Base-by-base conservation (phyloP, 2,888 invertebrate genomes). In the Eudemis profundana region DNA sequence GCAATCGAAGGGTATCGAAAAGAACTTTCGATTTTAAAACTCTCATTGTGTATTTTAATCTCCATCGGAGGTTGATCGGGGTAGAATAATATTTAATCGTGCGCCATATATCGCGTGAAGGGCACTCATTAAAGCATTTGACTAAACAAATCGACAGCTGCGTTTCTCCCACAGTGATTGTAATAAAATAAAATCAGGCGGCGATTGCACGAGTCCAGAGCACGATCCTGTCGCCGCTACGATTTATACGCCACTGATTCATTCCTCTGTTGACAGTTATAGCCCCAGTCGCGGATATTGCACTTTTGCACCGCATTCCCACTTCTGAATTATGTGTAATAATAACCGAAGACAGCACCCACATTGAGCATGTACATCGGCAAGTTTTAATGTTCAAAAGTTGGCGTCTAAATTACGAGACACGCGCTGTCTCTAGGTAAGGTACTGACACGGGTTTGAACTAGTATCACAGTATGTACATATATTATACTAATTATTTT, bases 161-260 rank as follows among this genome's bases (percentile, higher is more conserved):
- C 75, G 56, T 65, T 63, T 82, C 79, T 78, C 75, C 71, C 75
- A 73, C 77, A 76, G 74, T 76, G 79, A 79, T 82, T 77, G 79
- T 79, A 81, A 84, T 85, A 85, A 86, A 87, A 87, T 85, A 83
- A 87, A 86, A 87, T 83, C 84, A 82, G 81, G 75, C 75, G 76
- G 74, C 82, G 79, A 84, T 82, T 80, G 83, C 79, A 74, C 73
- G 75, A 78, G 75, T 69, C 73, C 63, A 73, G 74, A 71, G 82
- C 78, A 79, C 84, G 82, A 79, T 79, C 78, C 83, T 82, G 88
- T 89, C 85, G 82, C 77, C 75, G 73, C 72, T 67, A 78, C 80
- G 84, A 90, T 90, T 90, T 90, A 90, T 89, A 77, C 70, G 75
- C 78, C 84, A 83, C 82, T 90, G 90, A 92, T 90, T 91, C 90